A percentile compares a stretch with the other conserved stretches of the same genome.
These are phyloP conservation scores for Drosophila melanogaster DNA, from an alignment of 1,140 invertebrate genomes.

Conservation along the genomic window Release_6_plus_ISO1_MT NT_033777.3:13436501-13437000, in stretches of 20 bases:
- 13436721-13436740: too few relatives aligned
- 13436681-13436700: not conserved
- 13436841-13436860: too few relatives aligned
- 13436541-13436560: slow-evolving; percentile 36
- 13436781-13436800: too few relatives aligned
- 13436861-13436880: too few relatives aligned
- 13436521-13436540: slow-evolving; percentile 24
- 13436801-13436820: too few relatives aligned
- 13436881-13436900: too few relatives aligned
- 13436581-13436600: slow-evolving; percentile 35
- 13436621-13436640: slow-evolving; percentile 24
- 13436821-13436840: too few relatives aligned
- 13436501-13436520: slow-evolving; percentile 16
- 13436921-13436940: too few relatives aligned
- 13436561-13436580: slow-evolving; percentile 66
- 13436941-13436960: not conserved
- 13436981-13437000: not conserved
- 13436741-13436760: too few relatives aligned
- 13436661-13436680: slow-evolving; percentile 8
- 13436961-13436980: not conserved
- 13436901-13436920: too few relatives aligned
- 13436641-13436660: slow-evolving; percentile 3
- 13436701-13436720: too few relatives aligned
- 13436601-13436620: slow-evolving; percentile 58
- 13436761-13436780: too few relatives aligned